Percentiles rank a stretch among this genome's conserved stretches.
phyloP scores from a whole-genome alignment of 1,140 invertebrate species.

The Ips nitidus region DNA sequence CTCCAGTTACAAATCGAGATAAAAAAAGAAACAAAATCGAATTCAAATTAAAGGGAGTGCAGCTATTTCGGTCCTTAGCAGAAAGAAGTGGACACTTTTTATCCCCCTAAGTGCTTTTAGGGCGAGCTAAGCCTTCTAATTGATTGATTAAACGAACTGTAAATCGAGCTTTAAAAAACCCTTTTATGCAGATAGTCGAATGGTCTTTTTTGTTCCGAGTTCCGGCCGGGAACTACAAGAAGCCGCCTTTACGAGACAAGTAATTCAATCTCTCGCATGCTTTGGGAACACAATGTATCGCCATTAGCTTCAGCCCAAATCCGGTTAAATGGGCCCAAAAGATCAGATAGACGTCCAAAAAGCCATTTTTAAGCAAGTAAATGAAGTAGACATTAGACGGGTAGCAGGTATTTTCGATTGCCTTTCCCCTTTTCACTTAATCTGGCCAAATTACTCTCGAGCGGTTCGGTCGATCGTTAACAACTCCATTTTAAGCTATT shows the following conservation, averaged over 20 bases:
- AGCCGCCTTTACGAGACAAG: too few species aligned
- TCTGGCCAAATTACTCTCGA: slow-evolving; percentile 22
- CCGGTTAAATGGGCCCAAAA: slow-evolving; percentile 8
- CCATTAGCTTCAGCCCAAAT: slow-evolving; percentile 2
- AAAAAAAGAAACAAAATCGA: background rate
- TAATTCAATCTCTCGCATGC: background rate
- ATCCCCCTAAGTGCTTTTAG: background rate
- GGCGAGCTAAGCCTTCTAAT: slow-evolving; percentile 1
- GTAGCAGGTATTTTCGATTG: slow-evolving; percentile 24
- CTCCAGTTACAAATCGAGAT: background rate
- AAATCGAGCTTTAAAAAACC: background rate
- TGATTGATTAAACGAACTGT: slow-evolving; percentile 6
- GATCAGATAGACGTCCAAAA: slow-evolving; percentile 12
- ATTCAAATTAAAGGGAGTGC: slow-evolving; percentile 1
- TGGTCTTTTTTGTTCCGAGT: too few species aligned
- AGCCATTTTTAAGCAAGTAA: slow-evolving; percentile 23
- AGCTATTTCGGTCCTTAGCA: background rate
- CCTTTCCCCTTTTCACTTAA: slow-evolving; percentile 23
- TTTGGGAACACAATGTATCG: background rate
- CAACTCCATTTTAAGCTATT: slow-evolving; percentile 27
- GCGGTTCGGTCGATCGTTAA: slow-evolving; percentile 21
- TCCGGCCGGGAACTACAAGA: too few species aligned
- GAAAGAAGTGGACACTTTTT: background rate
- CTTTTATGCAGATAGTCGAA: too few species aligned
- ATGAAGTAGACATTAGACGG: slow-evolving; percentile 17